Base-by-base conservation (phyloP, 2,797 vertebrate species). In the Enteromius trimaculatus region DNA sequence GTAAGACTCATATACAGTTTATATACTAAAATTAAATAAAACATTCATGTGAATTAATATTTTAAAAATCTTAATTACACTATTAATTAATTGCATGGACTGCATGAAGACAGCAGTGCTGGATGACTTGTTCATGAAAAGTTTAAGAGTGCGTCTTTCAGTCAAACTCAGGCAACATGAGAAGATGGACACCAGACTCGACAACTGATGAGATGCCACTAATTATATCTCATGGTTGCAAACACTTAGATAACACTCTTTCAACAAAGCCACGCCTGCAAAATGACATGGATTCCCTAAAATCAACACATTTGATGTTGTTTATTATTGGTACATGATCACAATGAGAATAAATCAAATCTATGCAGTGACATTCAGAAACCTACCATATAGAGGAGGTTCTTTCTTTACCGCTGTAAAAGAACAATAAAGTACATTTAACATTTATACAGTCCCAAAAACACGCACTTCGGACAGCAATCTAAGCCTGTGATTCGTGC, bases 371-470 rank as follows among this genome's bases (percentile, higher is more conserved):
- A 85, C 70, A 81, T 76, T 85, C 81, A 92, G 89, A 93, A 91
- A 95, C 95, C 93, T 95, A 96, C 95, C 95, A 94, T 95, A 93
- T 89, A 93, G 90, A 88, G 92, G 91, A 88, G 94, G 93, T 16
- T 95, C 94, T 94, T 92, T 95, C 94, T 92, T 95, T 91, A 95
- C 70, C 88, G 93, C 95, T 96, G 94, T 91, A 95, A 95, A 91
- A 95, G 91, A 94, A 90, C 79, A 90, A 91, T 91, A 90, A 92
- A 88, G 90, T 88, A 90, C 75, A 80, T 92, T 93, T 92, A 88
- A 86, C 88, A 77, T 8, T 14, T 34, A 82, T 53, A 70, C 66
- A 81, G 62, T 26, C 44, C 66, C 60, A 13, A 31, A 77, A 49
- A 65, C 23, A 83, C 34, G 23, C 58, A 81, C 51, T 79, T 69